phyloP scores from a whole-genome alignment of 2,113 vertebrate species.

The Pseudopodoces humilis region DNA sequence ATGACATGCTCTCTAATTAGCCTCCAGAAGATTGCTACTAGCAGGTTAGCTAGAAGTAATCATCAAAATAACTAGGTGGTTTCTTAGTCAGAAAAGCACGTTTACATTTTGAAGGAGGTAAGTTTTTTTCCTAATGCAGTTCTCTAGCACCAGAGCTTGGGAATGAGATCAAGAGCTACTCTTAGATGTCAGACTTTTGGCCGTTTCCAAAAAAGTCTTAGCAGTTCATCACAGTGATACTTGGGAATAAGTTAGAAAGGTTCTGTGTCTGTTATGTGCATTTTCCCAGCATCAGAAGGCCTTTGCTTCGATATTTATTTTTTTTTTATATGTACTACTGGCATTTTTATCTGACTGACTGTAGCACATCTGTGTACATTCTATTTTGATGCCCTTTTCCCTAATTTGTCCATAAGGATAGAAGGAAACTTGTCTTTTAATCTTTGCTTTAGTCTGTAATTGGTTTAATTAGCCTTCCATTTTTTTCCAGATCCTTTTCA shows the following conservation, averaged over 20 bases:
- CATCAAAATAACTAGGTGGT: slow-evolving; percentile 9
- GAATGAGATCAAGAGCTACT: not conserved
- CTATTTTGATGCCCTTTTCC: not conserved
- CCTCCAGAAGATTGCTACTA: slow-evolving; percentile 71
- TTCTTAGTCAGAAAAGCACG: not conserved
- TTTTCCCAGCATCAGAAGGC: not conserved
- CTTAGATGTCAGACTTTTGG: not conserved
- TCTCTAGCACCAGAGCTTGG: not conserved
- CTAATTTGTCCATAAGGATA: not conserved
- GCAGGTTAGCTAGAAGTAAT: slow-evolving; percentile 23
- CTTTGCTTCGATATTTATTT: not conserved
- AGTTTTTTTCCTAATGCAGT: not conserved
- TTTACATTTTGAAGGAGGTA: slow-evolving; percentile 36
- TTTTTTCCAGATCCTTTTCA: not conserved
- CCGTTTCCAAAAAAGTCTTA: not conserved
- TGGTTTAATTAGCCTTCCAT: not conserved
- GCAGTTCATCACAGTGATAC: not conserved
- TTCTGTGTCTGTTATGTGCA: not conserved
- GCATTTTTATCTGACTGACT: not conserved
- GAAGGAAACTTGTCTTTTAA: not conserved
- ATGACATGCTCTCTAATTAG: slow-evolving; percentile 77
- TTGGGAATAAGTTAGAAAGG: not conserved
- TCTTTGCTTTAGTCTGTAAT: not conserved
- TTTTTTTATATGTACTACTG: not conserved
- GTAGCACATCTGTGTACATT: not conserved